Percentiles rank a stretch among this genome's conserved stretches.
Conservation (phyloP, 2,888 invertebrate genomes). For the Microchrysa polita region DNA sequence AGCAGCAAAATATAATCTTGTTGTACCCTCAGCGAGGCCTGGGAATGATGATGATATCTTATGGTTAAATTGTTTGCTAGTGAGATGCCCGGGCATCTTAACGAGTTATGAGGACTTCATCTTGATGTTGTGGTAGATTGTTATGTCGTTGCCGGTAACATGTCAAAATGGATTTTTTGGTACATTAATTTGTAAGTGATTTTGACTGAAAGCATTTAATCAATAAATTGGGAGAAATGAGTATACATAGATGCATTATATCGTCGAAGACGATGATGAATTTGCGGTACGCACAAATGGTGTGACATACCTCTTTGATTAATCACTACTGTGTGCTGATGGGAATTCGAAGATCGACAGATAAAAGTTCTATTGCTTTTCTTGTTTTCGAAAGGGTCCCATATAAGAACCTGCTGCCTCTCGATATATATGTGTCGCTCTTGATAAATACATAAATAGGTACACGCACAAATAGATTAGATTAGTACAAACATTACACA, state of each 20-base stretch:
- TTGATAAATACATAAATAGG: too few species aligned
- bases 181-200: slow-evolving; percentile 33
- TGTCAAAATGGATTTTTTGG: slow-evolving; percentile 22
- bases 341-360: too few species aligned
- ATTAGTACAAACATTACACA: too few species aligned
- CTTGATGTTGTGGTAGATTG: slow-evolving; percentile 38
- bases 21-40: slow-evolving; percentile 15
- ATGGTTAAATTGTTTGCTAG: slow-evolving; percentile 18
- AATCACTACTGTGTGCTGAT: too few species aligned
- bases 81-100: slow-evolving; percentile 18
- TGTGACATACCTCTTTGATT: too few species aligned
- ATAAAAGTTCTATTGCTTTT: too few species aligned
- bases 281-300: too few species aligned
- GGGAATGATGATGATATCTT: slow-evolving; percentile 33
- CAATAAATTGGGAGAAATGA: slow-evolving; percentile 3
- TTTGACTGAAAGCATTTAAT: slow-evolving; percentile 3
- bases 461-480: too few species aligned
- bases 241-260: background rate
- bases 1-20: background rate
- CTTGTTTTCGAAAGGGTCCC: too few species aligned
- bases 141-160: slow-evolving; percentile 33
- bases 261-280: background rate
- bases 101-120: slow-evolving; percentile 43
- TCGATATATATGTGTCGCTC: too few species aligned
- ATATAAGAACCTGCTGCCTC: too few species aligned